These are phyloP conservation scores for Boloria selene DNA, from an alignment of 2,888 invertebrate genomes.

Conservation along the genomic window DNA sequence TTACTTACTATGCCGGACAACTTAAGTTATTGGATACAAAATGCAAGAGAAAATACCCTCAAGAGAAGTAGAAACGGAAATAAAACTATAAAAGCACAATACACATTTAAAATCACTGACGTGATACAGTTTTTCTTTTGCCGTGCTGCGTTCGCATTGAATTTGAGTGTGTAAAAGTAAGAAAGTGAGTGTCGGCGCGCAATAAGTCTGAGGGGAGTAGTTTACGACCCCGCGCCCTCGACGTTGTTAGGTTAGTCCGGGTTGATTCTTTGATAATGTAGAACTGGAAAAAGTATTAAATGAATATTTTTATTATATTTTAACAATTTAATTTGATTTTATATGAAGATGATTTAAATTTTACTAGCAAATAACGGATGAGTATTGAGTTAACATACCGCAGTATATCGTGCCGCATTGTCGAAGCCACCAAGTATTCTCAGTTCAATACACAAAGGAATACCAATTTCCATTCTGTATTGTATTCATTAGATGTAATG, in stretches of 20 bases:
- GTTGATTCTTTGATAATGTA: conserved; percentile 70
- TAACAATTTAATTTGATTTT: too few relatives aligned
- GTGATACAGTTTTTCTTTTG: conserved; percentile 28
- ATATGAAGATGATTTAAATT: too few relatives aligned
- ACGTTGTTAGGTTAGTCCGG: conserved; percentile 63
- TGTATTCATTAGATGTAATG: too few relatives aligned
- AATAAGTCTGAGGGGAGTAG: conserved; percentile 68
- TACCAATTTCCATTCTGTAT: too few relatives aligned
- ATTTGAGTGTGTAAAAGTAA: conserved; percentile 43
- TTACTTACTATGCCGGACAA: too few relatives aligned
- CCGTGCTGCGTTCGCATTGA: conserved; percentile 33
- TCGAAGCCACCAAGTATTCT: too few relatives aligned
- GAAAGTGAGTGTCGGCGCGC: conserved; percentile 53
- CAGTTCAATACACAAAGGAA: too few relatives aligned
- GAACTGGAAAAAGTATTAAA: conserved; percentile 46
- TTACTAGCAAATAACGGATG: too few relatives aligned
- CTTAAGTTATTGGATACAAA: too few relatives aligned
- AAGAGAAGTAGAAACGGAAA: not conserved
- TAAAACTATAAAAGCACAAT: conserved; percentile 18
- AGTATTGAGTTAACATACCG: too few relatives aligned
- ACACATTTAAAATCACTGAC: conserved; percentile 30
- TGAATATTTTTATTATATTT: conserved; percentile 15
- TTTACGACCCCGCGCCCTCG: conserved; percentile 76
- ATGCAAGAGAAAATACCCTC: not conserved
- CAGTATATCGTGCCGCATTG: too few relatives aligned